These are phyloP conservation scores for Megastigmus dorsalis DNA, from an alignment of 2,888 invertebrate species.

Conservation along the genomic window DNA sequence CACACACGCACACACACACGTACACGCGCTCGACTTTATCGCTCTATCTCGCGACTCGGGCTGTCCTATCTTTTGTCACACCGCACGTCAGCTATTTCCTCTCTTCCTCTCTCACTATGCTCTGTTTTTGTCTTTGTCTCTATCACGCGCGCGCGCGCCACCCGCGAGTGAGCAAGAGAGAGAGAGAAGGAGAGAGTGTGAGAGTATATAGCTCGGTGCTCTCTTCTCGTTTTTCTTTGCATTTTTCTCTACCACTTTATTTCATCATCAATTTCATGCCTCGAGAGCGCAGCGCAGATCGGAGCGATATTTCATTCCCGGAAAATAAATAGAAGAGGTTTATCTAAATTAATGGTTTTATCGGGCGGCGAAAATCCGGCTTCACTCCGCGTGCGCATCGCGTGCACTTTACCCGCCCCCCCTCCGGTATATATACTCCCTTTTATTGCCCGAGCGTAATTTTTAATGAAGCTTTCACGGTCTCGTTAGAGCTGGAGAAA, in stretches of 20 bases:
- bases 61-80: conserved; percentile 37
- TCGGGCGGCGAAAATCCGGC: conserved; percentile 45
- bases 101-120: not conserved
- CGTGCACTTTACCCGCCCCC: too few species aligned
- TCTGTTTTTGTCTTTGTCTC: too few species aligned
- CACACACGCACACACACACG: not conserved
- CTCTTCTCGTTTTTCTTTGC: conserved; percentile 44
- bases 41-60: conserved; percentile 24
- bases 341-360: conserved; percentile 53
- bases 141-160: not conserved
- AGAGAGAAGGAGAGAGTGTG: not conserved
- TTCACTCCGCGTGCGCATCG: not conserved
- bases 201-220: not conserved
- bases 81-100: conserved; percentile 23
- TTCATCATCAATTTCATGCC: conserved; percentile 53
- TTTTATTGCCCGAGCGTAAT: conserved; percentile 43
- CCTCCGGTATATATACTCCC: too few species aligned
- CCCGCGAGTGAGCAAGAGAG: not conserved
- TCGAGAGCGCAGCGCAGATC: conserved; percentile 23
- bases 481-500: not conserved
- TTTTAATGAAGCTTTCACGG: conserved; percentile 46
- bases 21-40: too few species aligned
- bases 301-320: conserved; percentile 50
- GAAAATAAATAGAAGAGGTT: conserved; percentile 52
- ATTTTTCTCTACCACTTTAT: conserved; percentile 49